Conservation (phyloP, 2,113 vertebrate genomes). For the Scomber japonicus region DNA sequence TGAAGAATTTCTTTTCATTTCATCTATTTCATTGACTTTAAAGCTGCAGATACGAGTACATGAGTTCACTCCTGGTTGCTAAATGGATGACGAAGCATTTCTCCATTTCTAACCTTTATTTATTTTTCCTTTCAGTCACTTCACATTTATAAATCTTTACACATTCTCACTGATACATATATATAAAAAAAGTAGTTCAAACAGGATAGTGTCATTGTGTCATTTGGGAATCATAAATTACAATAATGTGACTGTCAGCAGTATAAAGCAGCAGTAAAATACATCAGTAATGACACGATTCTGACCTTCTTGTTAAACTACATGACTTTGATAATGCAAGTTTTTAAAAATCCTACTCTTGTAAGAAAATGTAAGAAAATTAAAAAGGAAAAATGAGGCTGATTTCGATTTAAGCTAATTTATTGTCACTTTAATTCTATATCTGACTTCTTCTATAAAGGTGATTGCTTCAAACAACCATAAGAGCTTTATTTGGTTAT, state of each 20-base stretch:
- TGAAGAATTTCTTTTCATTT: not conserved
- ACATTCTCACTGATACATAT: not conserved
- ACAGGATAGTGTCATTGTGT: not conserved
- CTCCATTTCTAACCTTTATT: not conserved
- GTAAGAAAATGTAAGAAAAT: not conserved
- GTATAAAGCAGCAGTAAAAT: conserved; percentile 12
- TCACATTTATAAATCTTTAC: not conserved
- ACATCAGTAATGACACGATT: conserved; percentile 2
- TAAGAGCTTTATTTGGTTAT: not conserved
- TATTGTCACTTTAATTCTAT: not conserved
- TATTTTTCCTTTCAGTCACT: not conserved
- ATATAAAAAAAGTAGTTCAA: not conserved
- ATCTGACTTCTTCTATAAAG: conserved; percentile 1
- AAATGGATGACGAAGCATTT: not conserved
- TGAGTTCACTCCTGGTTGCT: not conserved
- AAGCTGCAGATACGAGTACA: not conserved
- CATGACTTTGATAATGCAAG: conserved; percentile 15
- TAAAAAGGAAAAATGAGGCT: not conserved
- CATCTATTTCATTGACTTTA: not conserved
- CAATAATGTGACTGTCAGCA: not conserved
- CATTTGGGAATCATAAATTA: conserved; percentile 25
- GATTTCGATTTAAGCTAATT: not conserved
- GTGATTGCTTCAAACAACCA: not conserved
- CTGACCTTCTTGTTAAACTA: not conserved
- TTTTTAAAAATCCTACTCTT: not conserved